Percentiles rank a stretch among this genome's conserved stretches.
Evolutionary conservation across 2,888 invertebrate species (phyloP).

Genomic region (Rhagium mordax): DNA sequence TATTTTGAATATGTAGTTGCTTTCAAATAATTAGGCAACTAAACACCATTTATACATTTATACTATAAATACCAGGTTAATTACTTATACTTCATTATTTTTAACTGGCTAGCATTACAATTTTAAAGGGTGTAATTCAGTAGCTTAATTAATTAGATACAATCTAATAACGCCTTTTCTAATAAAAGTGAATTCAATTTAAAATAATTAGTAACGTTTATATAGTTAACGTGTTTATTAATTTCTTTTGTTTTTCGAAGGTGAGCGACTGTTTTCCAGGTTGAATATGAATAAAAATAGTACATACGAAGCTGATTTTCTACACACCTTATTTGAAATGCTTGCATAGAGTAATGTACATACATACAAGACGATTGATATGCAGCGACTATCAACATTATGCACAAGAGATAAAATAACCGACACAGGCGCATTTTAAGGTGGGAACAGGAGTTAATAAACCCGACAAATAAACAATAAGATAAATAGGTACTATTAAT

Average conservation of each 20-base stretch:
- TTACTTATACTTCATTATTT: background rate
- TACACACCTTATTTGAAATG: slow-evolving; percentile 40
- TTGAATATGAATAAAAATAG: slow-evolving; percentile 35
- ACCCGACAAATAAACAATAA: background rate
- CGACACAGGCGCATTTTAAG: slow-evolving; percentile 8
- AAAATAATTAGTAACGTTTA: slow-evolving; percentile 20
- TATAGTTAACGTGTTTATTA: slow-evolving; percentile 23
- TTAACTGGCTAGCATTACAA: background rate
- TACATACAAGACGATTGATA: slow-evolving; percentile 35
- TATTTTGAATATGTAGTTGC: too few species aligned
- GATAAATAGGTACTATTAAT: too few species aligned
- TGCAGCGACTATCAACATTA: slow-evolving; percentile 31
- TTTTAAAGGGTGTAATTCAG: background rate
- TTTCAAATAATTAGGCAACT: too few species aligned
- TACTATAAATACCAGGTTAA: background rate
- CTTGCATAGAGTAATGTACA: slow-evolving; percentile 29
- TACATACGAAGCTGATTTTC: slow-evolving; percentile 30
- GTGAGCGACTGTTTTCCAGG: slow-evolving; percentile 37
- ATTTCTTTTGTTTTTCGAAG: slow-evolving; percentile 37
- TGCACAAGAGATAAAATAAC: slow-evolving; percentile 18
- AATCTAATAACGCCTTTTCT: slow-evolving; percentile 3
- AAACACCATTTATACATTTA: too few species aligned
- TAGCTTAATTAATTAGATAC: background rate
- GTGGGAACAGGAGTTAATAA: slow-evolving; percentile 4
- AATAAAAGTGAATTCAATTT: background rate